Base-by-base conservation (phyloP, 2,888 invertebrate genomes). In the Brenthis ino region DNA sequence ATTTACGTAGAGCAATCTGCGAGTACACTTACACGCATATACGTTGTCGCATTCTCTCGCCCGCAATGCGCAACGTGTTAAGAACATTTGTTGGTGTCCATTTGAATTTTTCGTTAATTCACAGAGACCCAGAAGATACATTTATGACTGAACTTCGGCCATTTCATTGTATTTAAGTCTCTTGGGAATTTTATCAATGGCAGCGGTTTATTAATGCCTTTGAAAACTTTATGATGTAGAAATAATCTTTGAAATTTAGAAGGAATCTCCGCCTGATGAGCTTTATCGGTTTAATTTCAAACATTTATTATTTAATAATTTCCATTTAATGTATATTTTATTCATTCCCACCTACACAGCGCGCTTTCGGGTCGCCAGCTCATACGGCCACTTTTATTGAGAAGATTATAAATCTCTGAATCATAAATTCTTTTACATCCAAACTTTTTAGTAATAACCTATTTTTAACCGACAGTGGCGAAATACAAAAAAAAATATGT, bases 31-130 rank as follows among this genome's bases (percentile, higher is more conserved):
- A 54, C 64, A 72, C 63, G 70, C 70, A 68, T 73, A 64, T 65
- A 65, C 70, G 57, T 20, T 65, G 75, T 69, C 74, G 74, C 70
- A 72, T 68, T 61, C 81, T 79, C 77, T 74, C 70, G 61, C 72
- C 85, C 84, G 87, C 86, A 87, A 72, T 87, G 86, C 87, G 87
- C 84, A 79, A 78, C 73, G 54, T 60, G 47, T 65, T 65, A 63
- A 54, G 57, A 67, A 63, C 56, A 68, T 70, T 69, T 65, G 61
- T 70, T 64, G 63, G 68, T 63, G 16, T 67, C 55, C 53, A 57
- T 61, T 20, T 69, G 69, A 69, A 61, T 69, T 69, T 65, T 65
- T 69, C 53, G 63, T 53, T 65, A 61, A 61, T 61, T 61, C 56
- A 20, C 51, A 50, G 60, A 6, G 48, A 13, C 53, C 16, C 63